Percentiles rank a stretch among this genome's conserved stretches.
These are phyloP conservation scores for Sinosuthora webbiana DNA, from an alignment of 2,113 vertebrate species.

Conservation along the genomic window DNA sequence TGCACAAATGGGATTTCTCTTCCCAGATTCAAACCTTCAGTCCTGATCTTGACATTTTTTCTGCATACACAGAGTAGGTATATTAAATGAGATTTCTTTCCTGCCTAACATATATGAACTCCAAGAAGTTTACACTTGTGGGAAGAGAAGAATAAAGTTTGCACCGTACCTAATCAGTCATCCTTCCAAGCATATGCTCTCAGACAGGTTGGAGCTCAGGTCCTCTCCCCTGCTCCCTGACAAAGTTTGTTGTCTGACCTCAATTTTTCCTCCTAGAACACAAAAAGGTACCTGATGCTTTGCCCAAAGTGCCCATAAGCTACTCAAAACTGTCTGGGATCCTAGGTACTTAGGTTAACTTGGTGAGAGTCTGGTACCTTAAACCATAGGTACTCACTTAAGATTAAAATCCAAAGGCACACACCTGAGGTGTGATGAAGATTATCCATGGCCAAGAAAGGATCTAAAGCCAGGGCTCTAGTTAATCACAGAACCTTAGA, in stretches of 20 bases:
- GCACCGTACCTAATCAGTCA: not conserved
- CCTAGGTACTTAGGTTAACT: not conserved
- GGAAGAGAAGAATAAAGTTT: not conserved
- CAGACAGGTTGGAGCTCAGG: not conserved
- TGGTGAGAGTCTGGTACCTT: not conserved
- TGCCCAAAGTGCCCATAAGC: not conserved
- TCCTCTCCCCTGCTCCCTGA: not conserved
- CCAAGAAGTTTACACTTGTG: not conserved
- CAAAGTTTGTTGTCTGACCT: not conserved
- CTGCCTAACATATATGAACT: not conserved
- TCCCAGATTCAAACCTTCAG: not conserved
- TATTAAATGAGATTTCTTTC: not conserved
- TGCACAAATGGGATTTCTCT: not conserved
- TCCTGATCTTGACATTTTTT: not conserved
- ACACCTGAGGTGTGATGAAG: fast-evolving
- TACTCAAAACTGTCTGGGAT: not conserved
- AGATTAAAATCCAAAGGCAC: not conserved
- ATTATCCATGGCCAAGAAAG: not conserved
- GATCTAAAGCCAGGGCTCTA: not conserved
- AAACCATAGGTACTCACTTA: not conserved
- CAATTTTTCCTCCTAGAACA: not conserved
- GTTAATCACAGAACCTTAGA: not conserved
- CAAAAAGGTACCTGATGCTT: not conserved
- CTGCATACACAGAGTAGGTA: not conserved
- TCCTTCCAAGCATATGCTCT: not conserved